Percentiles rank a stretch among this genome's conserved stretches.
These are phyloP conservation scores for Neocloeon triangulifer DNA, from an alignment of 1,140 invertebrate genomes.

Conservation along the genomic window DNA sequence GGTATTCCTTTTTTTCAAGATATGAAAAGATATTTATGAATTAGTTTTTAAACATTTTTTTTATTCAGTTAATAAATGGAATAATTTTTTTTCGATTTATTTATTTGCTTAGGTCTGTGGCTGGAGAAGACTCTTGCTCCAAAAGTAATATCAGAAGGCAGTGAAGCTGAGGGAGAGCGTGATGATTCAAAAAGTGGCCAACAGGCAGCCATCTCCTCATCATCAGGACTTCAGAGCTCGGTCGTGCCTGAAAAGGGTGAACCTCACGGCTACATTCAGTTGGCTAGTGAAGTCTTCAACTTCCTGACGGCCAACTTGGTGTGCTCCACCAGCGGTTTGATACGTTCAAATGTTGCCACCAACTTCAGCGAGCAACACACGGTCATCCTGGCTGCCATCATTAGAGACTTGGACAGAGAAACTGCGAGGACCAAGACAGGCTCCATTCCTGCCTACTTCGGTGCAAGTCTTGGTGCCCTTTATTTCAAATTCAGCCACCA, in stretches of 20 bases:
- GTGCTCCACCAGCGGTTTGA: conserved; percentile 30
- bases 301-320: conserved; percentile 46
- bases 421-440: conserved; percentile 55
- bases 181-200: conserved; percentile 10
- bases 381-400: conserved; percentile 55
- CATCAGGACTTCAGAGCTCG: conserved; percentile 12
- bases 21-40: no score
- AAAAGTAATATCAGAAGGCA: conserved; percentile 26
- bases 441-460: conserved; percentile 52
- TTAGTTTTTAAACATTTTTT: no score
- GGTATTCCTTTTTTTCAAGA: no score
- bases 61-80: no score
- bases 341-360: conserved; percentile 30
- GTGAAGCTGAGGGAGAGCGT: conserved; percentile 12
- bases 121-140: conserved; percentile 77
- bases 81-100: no score
- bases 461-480: conserved; percentile 37
- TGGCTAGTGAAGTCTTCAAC: conserved; percentile 57
- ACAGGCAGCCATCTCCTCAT: conserved; percentile 11
- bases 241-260: conserved; percentile 77
- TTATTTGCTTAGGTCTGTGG: no score
- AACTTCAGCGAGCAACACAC: conserved; percentile 54
- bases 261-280: conserved; percentile 65
- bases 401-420: conserved; percentile 68
- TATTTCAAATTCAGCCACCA: conserved; percentile 57